Evolutionary conservation across 2,888 invertebrate species (phyloP), one percentile per base, ranked within the genome.

Genomic region (Pelosia muscerda): DNA sequence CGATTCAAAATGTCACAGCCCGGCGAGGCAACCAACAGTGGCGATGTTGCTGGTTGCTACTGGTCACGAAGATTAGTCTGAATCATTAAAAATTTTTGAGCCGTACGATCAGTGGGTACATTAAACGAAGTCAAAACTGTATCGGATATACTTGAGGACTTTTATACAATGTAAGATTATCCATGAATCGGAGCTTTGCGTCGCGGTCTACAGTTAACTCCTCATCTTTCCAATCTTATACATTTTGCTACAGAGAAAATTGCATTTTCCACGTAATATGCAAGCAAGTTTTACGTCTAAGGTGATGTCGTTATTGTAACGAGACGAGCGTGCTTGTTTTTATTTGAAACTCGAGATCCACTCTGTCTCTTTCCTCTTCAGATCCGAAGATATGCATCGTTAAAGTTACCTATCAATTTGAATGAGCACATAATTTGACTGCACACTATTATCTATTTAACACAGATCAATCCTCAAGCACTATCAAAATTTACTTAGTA

Each of bases 241-340:
- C 5, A 42, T 42, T 42, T n/a, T 49, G 49, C n/a, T n/a, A n/a
- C 49, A 49, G 2, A 49, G 49, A 49, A 49, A 49, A 49, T 49
- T 49, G 49, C 49, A 49, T 49, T n/a, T 49, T 49, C 49, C n/a
- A 49, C 42, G 42, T 42, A 42, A 42, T 42, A 42, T 19, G 38
- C 13, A 5, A 19, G 42, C 42, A 42, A 42, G 19, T 42, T 42
- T 19, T 42, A 19, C 19, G 42, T 42, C 42, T 42, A 42, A 3
- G 42, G 42, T 8, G 19, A 19, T 8, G 6, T 42, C 42, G 42
- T 42, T 42, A 42, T 42, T 42, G 19, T 42, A 42, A 42, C 42
- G 42, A 42, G 42, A 2, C 42, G 42, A 19, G 19, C 42, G 19
- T 19, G 42, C 42, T 42, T 42, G 19, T 42, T 49, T 49, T 49